Base-by-base conservation (phyloP, 2,113 vertebrate genomes). In the Halcyon senegalensis region DNA sequence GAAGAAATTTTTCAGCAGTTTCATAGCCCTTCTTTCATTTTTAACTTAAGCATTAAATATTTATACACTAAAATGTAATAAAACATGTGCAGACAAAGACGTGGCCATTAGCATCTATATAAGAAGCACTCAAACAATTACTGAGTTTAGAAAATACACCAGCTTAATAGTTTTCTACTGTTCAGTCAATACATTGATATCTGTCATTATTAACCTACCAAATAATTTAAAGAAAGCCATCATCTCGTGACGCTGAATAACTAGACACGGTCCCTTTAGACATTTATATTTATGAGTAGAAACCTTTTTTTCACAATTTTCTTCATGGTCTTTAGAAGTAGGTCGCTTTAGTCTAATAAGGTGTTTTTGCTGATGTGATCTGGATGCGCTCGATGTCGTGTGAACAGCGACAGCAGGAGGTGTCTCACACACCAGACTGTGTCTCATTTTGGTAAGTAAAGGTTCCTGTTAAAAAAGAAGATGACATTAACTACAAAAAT, bases 151-250 rank as follows among this genome's bases (percentile, higher is more conserved):
- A 73, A 74, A 89, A 59, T 37, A 77, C 28, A 91, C 11, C 60
- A 44, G 30, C 21, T 91, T 83, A 62, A 82, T 41, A 83, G 33
- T 83, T 91, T 82, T 69, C 84, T 70, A 51, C 59, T 70, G 3
- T 85, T 90, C 69, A 74, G 24, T 76, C 84, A 80, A 56, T 73
- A 68, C 31, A 74, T 74, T 86, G n/a, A 41, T 70, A 87, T 20
- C 23, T 87, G 23, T 81, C 77, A 58, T 90, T 94, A 75, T 69
- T 88, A 96, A 97, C 96, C 95, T 98, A 99, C 99, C 99, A 95
- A 99, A 99, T 92, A 99, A 96, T 76, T 98, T 98, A 93, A 99
- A 99, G 97, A 98, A 99, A 74, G 99, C 98, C n/a, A 98, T 98
- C 99, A 99, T 99, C 97, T 99, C 99, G 92, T 98, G 98, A 27